Conservation (phyloP, 2,113 vertebrate species). For the Heliornis fulica region DNA sequence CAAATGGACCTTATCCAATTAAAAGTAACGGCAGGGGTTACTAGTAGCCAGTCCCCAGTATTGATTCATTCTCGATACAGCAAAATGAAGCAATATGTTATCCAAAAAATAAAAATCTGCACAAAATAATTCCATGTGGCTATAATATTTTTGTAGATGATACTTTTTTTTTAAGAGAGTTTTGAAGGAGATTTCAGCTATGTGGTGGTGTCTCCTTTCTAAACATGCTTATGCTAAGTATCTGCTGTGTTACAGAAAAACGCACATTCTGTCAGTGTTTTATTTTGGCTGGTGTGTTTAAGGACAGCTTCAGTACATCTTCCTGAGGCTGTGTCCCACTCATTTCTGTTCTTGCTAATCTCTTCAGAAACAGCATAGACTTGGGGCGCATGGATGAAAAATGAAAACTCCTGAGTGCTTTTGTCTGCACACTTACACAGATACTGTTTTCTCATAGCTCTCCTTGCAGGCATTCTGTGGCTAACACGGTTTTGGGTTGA, state of each 20-base stretch:
- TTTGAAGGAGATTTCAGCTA: not conserved
- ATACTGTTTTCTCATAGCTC: not conserved
- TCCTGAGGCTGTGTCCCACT: not conserved
- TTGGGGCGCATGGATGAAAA: not conserved
- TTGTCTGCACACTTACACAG: not conserved
- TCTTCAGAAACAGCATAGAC: not conserved
- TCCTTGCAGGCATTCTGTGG: not conserved
- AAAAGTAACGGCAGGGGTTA: not conserved
- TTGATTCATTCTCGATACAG: not conserved
- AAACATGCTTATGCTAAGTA: not conserved
- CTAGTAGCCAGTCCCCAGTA: not conserved
- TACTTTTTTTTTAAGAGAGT: not conserved
- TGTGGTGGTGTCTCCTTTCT: not conserved
- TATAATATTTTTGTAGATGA: not conserved
- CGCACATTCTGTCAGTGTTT: accelerated
- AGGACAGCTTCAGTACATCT: not conserved
- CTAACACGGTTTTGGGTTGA: not conserved
- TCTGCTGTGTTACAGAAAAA: not conserved
- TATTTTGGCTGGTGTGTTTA: not conserved
- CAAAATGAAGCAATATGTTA: not conserved
- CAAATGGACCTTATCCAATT: not conserved
- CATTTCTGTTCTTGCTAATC: not conserved
- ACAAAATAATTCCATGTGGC: not conserved
- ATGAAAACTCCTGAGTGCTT: not conserved
- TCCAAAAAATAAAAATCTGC: not conserved